Percentiles rank a stretch among this genome's conserved stretches.
These are phyloP conservation scores for Campylomormyrus numenius DNA, from an alignment of 2,113 vertebrate genomes.

Conservation along the genomic window DNA sequence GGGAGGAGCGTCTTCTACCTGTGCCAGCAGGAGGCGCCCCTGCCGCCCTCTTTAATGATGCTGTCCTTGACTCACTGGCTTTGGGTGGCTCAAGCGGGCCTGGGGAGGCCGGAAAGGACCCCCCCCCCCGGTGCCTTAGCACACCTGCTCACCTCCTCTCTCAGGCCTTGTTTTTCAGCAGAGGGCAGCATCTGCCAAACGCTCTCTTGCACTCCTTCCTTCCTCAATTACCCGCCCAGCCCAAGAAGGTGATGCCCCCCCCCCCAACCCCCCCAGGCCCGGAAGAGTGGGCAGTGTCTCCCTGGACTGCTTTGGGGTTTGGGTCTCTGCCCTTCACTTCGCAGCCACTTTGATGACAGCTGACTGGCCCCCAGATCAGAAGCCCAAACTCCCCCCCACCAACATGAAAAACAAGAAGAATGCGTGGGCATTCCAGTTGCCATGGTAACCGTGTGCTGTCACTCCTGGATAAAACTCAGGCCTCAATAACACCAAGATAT, in stretches of 20 bases:
- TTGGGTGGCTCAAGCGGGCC: neutral
- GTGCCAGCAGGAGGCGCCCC: neutral
- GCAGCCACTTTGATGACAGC: neutral
- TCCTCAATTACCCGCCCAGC: neutral
- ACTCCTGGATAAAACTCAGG: neutral
- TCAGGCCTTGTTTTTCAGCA: neutral
- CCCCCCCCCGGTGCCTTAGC: neutral
- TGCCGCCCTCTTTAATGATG: neutral
- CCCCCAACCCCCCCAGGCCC: neutral
- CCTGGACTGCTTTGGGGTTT: neutral
- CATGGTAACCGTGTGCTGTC: neutral
- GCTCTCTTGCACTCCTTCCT: neutral
- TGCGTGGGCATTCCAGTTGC: neutral
- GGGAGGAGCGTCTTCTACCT: neutral
- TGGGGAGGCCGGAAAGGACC: neutral
- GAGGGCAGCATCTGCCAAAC: neutral
- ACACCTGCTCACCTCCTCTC: neutral
- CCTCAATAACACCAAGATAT: neutral
- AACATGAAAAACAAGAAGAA: neutral
- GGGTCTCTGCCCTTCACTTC: neutral
- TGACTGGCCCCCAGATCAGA: neutral
- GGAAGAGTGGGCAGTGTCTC: neutral
- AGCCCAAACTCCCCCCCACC: neutral
- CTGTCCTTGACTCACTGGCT: neutral
- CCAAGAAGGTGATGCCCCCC: neutral